Base-by-base conservation (phyloP, 1,140 invertebrate species). In the Mercenaria mercenaria region DNA sequence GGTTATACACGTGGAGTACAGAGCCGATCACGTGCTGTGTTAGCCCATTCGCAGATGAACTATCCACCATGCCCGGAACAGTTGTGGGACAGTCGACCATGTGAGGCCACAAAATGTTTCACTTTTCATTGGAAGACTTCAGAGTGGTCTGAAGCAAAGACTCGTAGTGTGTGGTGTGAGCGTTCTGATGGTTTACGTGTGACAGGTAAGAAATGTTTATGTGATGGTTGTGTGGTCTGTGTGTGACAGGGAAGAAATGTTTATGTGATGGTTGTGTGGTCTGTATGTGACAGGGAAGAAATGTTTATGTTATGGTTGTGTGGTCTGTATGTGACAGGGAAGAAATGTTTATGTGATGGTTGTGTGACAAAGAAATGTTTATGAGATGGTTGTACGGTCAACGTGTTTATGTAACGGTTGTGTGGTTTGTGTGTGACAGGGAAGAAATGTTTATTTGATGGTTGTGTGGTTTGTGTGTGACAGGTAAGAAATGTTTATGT, bases 51-150 rank as follows among this genome's bases (percentile, higher is more conserved):
- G 0, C 94, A 95, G 34, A 82, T 92, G 2, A 92, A 92, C 10
- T 94, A 94, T 10, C 93, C 94, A 23, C 92, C 94, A 0, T 96
- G 96, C 74, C 96, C 96, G 0, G 95, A 95, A 29, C 94, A 95
- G 13, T 89, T 97, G 18, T 96, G 96, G 96, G 96, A 96, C 90
- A 96, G 96, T 6, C 90, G 95, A 23, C 96, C 96, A 32, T 97
- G 96, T 85, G 93, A 89, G 80, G 93, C 95, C 18, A 94, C 93
- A 0, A 95, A 95, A n/a, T 97, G 96, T 87, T 94, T 95, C 50
- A 95, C 94, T 26, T 96, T 96, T 89, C 92, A 93, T 39, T 97
- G 96, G 96, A 91, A 94, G 34, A 93, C 74, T 15, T 86, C 82
- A 18, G 37, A 72, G 18, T 94, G 93, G 93, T 41, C 43, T 15